phyloP scores from a whole-genome alignment of 1,140 invertebrate genomes.

The Acyrthosiphon pisum region DNA sequence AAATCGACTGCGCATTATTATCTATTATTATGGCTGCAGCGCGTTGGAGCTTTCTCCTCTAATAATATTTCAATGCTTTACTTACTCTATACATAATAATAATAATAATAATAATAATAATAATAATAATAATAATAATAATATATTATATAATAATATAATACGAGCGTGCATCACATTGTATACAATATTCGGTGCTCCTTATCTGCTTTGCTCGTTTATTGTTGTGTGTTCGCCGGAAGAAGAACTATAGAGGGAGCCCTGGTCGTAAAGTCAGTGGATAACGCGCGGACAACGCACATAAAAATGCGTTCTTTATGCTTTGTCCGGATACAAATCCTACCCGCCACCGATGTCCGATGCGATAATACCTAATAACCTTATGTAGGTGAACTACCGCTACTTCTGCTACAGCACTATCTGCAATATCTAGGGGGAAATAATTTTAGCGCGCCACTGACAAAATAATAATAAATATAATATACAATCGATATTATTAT shows the following conservation, averaged over 20 bases:
- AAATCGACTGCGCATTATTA: not conserved
- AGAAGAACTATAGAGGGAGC: not conserved
- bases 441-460: not conserved
- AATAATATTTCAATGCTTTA: not conserved
- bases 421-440: not conserved
- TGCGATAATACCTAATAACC: constrained; percentile 8
- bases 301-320: constrained; percentile 36
- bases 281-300: constrained; percentile 21
- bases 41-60: not conserved
- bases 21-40: too few relatives aligned
- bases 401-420: too few relatives aligned
- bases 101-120: too few relatives aligned
- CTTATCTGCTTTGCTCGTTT: constrained; percentile 10
- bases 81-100: not conserved
- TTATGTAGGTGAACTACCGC: not conserved
- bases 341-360: not conserved
- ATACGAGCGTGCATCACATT: not conserved
- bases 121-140: too few relatives aligned
- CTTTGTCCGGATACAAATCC: not conserved
- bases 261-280: constrained; percentile 6
- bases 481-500: constrained; percentile 1
- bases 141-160: not conserved
- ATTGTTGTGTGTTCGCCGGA: not conserved
- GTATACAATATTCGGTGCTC: not conserved
- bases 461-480: not conserved